Base-by-base conservation (phyloP, 2,797 vertebrate genomes). In the Urosaurus nigricauda region DNA sequence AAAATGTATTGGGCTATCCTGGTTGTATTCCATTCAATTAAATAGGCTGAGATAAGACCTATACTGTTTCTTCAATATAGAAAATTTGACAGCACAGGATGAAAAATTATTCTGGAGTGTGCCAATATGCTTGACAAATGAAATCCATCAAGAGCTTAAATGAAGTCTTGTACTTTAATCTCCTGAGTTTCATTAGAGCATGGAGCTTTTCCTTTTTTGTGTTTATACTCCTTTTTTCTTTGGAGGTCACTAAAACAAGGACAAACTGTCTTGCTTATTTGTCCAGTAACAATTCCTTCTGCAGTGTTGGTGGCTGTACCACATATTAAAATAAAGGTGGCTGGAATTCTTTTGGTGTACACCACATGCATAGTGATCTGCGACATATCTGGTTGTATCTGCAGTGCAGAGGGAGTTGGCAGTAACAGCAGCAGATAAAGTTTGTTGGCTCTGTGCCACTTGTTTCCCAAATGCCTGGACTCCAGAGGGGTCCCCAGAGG, bases 21-120 rank as follows among this genome's bases (percentile, higher is more conserved):
- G 77, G 53, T 95, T 87, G 58, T 93, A 91, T 92, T 92, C 91
- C 90, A 89, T 93, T 90, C 94, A 92, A 95, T 94, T 96, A 96
- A 94, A 89, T 79, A 82, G 84, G 70, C 84, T 84, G 86, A 85
- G 93, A 93, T 90, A 90, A 88, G 89, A 92, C 84, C 80, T 92
- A 56, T 93, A 32, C 88, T 94, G 83, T 93, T 96, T 94, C 89
- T 94, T 6, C 37, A 89, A 40, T 86, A 65, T 81, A 90, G 92
- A 87, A 92, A 77, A 88, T 90, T 60, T 89, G 89, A 87, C 91
- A 94, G 83, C 32, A 92, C 71, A 29, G 74, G 53, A 92, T 92
- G 92, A 94, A 93, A 89, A 91, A 91, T 91, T 90, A 90, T 84
- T 91, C 58, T 58, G 77, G 87, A 77, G 7, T 29, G 29, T 87